Base-by-base conservation (phyloP, 2,113 vertebrate genomes). In the Myrmecophaga tridactyla region DNA sequence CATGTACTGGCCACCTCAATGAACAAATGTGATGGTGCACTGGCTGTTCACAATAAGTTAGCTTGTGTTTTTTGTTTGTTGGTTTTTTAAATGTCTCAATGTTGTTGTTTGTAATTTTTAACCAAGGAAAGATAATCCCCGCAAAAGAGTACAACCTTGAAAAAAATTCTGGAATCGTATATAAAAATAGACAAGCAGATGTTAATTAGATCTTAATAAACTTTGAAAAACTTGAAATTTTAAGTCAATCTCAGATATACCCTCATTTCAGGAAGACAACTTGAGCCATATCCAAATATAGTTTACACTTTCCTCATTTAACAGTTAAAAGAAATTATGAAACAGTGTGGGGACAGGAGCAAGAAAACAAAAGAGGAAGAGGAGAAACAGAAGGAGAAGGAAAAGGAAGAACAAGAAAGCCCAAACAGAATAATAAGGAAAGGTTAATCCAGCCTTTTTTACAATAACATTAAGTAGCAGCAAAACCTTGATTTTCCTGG, bases 231-330 rank as follows among this genome's bases (percentile, higher is more conserved):
- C 73, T 36, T 70, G 36, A 96, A 90, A 62, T 58, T 77, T 94
- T 78, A 86, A 78, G 43, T 94, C 85, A 90, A 53, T 20, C 48
- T 41, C 63, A 94, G 39, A 81, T 51, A 88, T 3, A 65, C 27
- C 14, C 58, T 86, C n/a, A 72, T 48, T n/a, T 95, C 46, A 94
- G 31, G 53, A 86, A 94, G 46, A 94, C 94, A 92, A n/a, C 29
- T 17, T 90, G 48, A 88, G 41, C 53, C 56, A 7, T 76, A 82
- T n/a, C 56, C 70, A 90, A 92, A 86, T 56, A 69, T 86, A 94
- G n/a, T 86, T 86, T 69, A 89, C 20, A 93, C 18, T 90, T 95
- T 82, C 21, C n/a, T 92, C 82, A 67, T 56, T 7, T 58, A 53
- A 93, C 25, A 89, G n/a, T 51, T 41, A 65, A 90, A 87, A 86